Evolutionary conservation across 2,888 invertebrate genomes (phyloP).

Genomic region (Cephus pygmeus): DNA sequence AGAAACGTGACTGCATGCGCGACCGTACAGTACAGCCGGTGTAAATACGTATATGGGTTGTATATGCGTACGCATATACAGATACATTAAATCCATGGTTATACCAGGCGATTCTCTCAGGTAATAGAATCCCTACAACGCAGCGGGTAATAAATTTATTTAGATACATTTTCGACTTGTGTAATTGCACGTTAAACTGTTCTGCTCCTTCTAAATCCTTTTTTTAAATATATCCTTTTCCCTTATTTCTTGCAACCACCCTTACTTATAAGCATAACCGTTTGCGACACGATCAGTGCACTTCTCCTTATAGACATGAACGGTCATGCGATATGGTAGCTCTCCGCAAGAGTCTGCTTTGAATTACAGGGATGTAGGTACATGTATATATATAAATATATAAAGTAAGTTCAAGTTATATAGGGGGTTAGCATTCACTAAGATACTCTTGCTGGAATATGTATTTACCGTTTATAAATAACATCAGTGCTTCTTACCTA

Average conservation of each 20-base stretch:
- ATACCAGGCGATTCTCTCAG: slow-evolving; percentile 15
- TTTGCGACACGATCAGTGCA: slow-evolving; percentile 35
- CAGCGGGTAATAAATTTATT: slow-evolving; percentile 49
- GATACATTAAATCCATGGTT: no score
- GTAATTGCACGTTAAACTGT: slow-evolving; percentile 42
- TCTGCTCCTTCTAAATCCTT: slow-evolving; percentile 16
- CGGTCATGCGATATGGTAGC: no score
- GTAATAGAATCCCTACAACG: slow-evolving; percentile 33
- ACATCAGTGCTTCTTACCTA: no score
- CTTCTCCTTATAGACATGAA: neutral
- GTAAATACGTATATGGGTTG: slow-evolving; percentile 3
- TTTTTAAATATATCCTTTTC: slow-evolving; percentile 6
- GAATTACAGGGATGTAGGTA: slow-evolving; percentile 6
- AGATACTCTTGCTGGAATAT: no score
- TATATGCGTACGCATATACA: slow-evolving; percentile 20
- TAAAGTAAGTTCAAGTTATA: no score
- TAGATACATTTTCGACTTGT: slow-evolving; percentile 43
- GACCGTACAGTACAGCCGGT: neutral
- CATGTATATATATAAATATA: no score
- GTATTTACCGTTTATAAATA: no score
- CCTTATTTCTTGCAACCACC: slow-evolving; percentile 14
- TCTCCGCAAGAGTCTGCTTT: no score
- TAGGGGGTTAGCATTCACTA: no score
- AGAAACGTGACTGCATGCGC: slow-evolving; percentile 3
- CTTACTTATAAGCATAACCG: slow-evolving; percentile 37